phyloP scores from a whole-genome alignment of 2,888 invertebrate species.

The Leptinotarsa rubiginosa region DNA sequence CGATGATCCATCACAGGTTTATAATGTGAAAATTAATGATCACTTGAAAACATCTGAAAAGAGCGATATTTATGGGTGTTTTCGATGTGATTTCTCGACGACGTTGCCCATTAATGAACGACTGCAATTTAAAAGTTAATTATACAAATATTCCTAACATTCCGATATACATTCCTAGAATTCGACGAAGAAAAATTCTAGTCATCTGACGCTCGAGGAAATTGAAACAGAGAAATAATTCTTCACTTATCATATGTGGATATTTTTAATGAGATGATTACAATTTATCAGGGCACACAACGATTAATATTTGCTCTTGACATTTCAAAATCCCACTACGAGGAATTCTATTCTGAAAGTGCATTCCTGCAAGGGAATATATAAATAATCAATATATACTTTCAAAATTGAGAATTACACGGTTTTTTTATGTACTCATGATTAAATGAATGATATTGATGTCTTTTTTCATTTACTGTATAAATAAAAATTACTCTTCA shows the following conservation, averaged over 20 bases:
- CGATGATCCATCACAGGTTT: neutral
- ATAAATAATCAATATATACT: neutral
- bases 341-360: neutral
- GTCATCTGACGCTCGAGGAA: constrained; percentile 6
- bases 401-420: neutral
- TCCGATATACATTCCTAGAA: constrained; percentile 12
- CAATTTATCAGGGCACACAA: constrained; percentile 15
- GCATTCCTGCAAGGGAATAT: neutral
- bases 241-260: constrained; percentile 17
- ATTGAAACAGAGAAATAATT: constrained; percentile 21
- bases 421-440: no score
- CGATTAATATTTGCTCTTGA: constrained; percentile 22
- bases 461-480: no score
- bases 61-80: constrained; percentile 1
- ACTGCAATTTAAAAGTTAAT: constrained; percentile 28
- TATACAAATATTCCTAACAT: constrained; percentile 23
- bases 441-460: no score
- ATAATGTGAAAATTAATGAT: constrained; percentile 1
- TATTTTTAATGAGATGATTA: constrained; percentile 29
- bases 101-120: constrained; percentile 5
- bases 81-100: neutral
- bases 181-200: constrained; percentile 20
- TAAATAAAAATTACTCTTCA: no score
- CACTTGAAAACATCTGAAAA: neutral
- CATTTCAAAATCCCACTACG: neutral